These are phyloP conservation scores for Magallana gigas DNA, from an alignment of 1,140 invertebrate genomes.

Conservation along the genomic window DNA sequence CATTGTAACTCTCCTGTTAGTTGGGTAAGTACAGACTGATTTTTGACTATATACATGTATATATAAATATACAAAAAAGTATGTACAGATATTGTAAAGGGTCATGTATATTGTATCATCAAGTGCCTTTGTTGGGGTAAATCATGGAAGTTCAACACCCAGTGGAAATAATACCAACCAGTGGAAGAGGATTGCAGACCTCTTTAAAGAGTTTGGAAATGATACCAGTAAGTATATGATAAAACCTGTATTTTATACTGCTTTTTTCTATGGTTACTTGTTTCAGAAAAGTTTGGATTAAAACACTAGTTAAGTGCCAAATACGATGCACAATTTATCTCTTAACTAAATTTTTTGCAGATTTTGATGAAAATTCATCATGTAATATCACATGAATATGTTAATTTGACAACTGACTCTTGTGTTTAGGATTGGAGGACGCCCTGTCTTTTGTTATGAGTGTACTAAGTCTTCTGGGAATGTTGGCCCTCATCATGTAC, in stretches of 20 bases:
- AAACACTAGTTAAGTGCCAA: too few species aligned
- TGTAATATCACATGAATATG: too few species aligned
- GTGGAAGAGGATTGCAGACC: slow-evolving; percentile 57
- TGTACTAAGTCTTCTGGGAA: slow-evolving; percentile 78
- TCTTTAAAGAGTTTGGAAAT: slow-evolving; percentile 64
- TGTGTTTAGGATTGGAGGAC: slow-evolving; percentile 76
- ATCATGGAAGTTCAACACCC: slow-evolving; percentile 28
- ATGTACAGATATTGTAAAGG: not conserved
- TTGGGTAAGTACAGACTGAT: slow-evolving; percentile 74
- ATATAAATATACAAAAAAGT: too few species aligned
- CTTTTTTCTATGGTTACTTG: not conserved
- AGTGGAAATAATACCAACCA: slow-evolving; percentile 50
- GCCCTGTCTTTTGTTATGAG: slow-evolving; percentile 79
- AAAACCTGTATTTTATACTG: not conserved
- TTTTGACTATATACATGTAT: not conserved
- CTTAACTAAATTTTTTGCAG: too few species aligned
- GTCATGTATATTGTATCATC: not conserved
- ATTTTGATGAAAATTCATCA: too few species aligned
- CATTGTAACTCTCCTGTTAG: slow-evolving; percentile 74
- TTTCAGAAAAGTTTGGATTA: too few species aligned
- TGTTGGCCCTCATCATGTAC: slow-evolving; percentile 78
- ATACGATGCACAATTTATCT: too few species aligned
- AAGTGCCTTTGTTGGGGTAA: slow-evolving; percentile 37
- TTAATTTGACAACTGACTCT: not conserved
- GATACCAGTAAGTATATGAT: slow-evolving; percentile 57